phyloP scores from a whole-genome alignment of 2,888 invertebrate genomes.

The Argyresthia albistria region DNA sequence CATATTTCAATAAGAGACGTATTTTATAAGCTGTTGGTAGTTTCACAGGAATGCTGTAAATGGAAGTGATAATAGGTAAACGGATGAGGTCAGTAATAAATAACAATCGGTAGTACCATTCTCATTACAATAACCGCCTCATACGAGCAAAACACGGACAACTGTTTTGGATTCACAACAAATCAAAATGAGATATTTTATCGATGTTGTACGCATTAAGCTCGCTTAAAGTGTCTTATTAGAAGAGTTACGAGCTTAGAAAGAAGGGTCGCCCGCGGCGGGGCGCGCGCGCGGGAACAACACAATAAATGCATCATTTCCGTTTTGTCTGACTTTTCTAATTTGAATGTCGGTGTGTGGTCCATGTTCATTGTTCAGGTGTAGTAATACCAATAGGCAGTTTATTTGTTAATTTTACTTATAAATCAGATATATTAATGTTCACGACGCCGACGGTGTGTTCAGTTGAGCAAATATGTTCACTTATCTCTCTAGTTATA shows the following conservation, averaged over 20 bases:
- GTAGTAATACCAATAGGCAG: conserved; percentile 32
- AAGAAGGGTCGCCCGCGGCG: conserved; percentile 59
- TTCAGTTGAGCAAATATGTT: no score
- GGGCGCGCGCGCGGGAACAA: conserved; percentile 33
- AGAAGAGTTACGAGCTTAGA: conserved; percentile 59
- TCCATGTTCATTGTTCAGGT: conserved; percentile 34
- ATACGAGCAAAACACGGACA: conserved; percentile 32
- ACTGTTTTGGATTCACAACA: conserved; percentile 46
- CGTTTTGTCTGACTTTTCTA: conserved; percentile 58
- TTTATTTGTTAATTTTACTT: conserved; percentile 23
- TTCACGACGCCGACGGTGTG: not conserved
- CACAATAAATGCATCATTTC: conserved; percentile 60
- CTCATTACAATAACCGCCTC: conserved; percentile 44
- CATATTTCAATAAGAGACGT: not conserved
- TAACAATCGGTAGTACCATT: conserved; percentile 22
- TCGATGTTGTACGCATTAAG: conserved; percentile 48
- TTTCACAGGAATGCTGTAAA: no score
- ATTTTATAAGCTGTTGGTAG: no score
- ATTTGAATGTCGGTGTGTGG: conserved; percentile 60
- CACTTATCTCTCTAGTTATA: no score
- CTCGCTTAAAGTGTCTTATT: conserved; percentile 59
- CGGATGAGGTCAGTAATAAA: conserved; percentile 5
- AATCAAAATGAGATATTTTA: conserved; percentile 59
- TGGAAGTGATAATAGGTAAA: no score
- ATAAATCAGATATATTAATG: conserved; percentile 33